Conservation (phyloP, 2,113 vertebrate species). For the Lasiurus cinereus region DNA sequence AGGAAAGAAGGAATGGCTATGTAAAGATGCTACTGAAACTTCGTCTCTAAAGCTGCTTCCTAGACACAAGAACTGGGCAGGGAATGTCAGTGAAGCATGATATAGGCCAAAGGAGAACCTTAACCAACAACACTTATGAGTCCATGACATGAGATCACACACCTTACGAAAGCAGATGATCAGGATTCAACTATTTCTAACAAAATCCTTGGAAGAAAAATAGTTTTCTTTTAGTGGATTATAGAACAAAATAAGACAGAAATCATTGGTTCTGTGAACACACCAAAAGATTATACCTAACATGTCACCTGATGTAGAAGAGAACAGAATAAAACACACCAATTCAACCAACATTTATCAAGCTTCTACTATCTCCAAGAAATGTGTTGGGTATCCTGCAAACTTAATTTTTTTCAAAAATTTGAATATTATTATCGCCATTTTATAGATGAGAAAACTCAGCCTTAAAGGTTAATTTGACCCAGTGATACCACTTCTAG, state of each 20-base stretch:
- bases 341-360: background rate
- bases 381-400: background rate
- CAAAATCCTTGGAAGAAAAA: background rate
- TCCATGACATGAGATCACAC: background rate
- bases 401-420: background rate
- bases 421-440: background rate
- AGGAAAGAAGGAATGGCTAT: background rate
- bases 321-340: background rate
- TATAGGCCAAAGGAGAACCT: background rate
- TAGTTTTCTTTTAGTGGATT: background rate
- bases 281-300: background rate
- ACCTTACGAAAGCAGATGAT: background rate
- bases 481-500: too few relatives aligned
- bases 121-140: background rate
- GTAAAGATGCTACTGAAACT: background rate
- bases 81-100: background rate
- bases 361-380: background rate
- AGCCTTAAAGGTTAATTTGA: background rate
- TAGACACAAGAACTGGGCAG: background rate
- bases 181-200: background rate
- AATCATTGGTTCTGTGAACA: background rate
- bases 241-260: conserved; percentile 2
- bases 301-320: background rate
- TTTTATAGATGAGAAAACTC: background rate
- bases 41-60: background rate